Conservation (phyloP, 2,888 invertebrate species). For the Sarcophaga rosellei region DNA sequence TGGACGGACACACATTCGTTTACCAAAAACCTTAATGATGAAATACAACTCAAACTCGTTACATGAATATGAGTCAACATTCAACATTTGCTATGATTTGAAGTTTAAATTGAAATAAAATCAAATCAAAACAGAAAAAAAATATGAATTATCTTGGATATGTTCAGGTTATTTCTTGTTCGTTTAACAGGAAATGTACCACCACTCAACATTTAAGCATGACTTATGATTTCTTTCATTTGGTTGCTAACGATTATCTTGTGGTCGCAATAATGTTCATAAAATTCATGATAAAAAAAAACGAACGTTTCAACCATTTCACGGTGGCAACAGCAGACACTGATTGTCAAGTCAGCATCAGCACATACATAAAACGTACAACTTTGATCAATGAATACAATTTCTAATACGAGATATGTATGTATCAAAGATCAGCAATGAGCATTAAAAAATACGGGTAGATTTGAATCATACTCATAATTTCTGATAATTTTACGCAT, state of each 20-base stretch:
- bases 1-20: not conserved
- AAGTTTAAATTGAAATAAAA: constrained; percentile 22
- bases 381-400: constrained; percentile 6
- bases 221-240: constrained; percentile 47
- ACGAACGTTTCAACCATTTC: not conserved
- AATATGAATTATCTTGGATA: not conserved
- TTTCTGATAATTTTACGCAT: too few relatives aligned
- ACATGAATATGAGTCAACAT: constrained; percentile 34
- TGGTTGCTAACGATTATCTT: not conserved
- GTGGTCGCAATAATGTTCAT: constrained; percentile 12
- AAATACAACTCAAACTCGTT: constrained; percentile 57
- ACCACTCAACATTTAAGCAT: constrained; percentile 54
- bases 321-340: constrained; percentile 35
- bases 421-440: too few relatives aligned
- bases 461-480: too few relatives aligned
- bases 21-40: constrained; percentile 54
- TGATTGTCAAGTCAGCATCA: constrained; percentile 1
- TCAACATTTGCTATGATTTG: constrained; percentile 23
- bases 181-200: constrained; percentile 53
- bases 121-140: not conserved
- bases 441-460: too few relatives aligned
- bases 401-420: not conserved
- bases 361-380: constrained; percentile 10
- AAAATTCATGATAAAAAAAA: constrained; percentile 32
- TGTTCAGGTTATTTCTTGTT: constrained; percentile 10